Evolutionary conservation across 64 coral and sea anemone species (phyloP), one percentile per base, ranked within the genome.

Genomic region (Montipora capricornis): DNA sequence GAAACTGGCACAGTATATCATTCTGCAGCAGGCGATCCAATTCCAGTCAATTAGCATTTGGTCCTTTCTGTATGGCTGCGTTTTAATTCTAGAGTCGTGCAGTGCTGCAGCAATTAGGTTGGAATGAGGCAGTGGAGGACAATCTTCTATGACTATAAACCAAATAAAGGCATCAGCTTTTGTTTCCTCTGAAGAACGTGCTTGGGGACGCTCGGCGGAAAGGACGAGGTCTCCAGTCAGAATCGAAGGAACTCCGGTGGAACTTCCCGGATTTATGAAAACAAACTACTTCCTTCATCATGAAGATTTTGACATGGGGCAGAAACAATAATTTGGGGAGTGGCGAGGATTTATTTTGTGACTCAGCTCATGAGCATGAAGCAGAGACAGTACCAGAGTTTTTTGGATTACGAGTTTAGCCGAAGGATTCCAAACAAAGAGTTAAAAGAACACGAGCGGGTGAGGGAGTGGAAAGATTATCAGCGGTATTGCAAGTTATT

Each of bases 241-340:
- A 80, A 88, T 70, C 7, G 83, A 93, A 13, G 94, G 94, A 49
- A 92, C 90, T 9, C 53, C 75, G 19, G 83, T 95, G 29, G 87
- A 57, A 9, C 75, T 99, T 2, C 94, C 97, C 17, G 68, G 60
- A 26, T 99, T 96, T 89, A 69, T 99, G 78, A 96, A 93, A 44
- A 81, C 48, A 16, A 99, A 99, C 29, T 83, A 93, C 47, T 93
- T 89, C 61, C 73, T 99, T 11, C 91, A 83, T 17, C 92, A 96
- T 50, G 94, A 94, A 20, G 89, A 96, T 46, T 80, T 99, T 20
- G 76, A 82, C 26, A 71, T 99, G 51, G 97, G 97, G 46, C 97
- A 99, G 77, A 99, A 99, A 50, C 97, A 99, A 50, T 99, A 99
- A 96, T 99, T 44, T 99, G 97, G 94, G 97, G 97, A 10, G 91